Percentiles rank a stretch among this genome's conserved stretches.
phyloP scores from a whole-genome alignment of 2,888 invertebrate genomes.

The Tetranychus truncatus region DNA sequence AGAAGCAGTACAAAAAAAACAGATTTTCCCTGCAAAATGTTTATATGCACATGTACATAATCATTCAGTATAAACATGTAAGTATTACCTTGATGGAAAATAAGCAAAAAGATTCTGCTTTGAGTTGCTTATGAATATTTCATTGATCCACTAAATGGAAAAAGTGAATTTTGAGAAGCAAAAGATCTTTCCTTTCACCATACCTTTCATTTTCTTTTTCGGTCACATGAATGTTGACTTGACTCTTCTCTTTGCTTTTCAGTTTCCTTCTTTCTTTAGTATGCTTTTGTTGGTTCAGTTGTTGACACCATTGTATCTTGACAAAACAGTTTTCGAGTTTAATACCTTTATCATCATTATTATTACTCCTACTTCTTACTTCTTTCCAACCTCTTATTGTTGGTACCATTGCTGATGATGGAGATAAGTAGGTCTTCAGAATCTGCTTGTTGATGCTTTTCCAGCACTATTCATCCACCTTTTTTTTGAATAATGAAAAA shows the following conservation, averaged over 20 bases:
- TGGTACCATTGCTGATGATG: not conserved
- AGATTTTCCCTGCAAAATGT: not conserved
- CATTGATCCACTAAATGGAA: not conserved
- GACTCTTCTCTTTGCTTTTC: not conserved
- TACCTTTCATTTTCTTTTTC: not conserved
- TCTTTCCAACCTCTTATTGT: not conserved
- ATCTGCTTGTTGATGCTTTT: not conserved
- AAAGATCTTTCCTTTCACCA: not conserved
- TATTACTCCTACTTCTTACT: not conserved
- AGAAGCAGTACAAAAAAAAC: too few species aligned
- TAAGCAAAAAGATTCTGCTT: not conserved
- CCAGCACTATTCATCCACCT: not conserved
- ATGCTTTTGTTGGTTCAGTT: not conserved
- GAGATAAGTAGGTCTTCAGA: not conserved
- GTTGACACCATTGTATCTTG: not conserved
- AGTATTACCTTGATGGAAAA: not conserved
- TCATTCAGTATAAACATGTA: not conserved
- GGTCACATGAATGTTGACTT: not conserved
- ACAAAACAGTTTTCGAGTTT: not conserved
- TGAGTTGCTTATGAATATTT: not conserved
- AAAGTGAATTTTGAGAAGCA: not conserved
- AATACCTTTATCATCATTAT: not conserved
- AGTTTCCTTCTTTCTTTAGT: not conserved
- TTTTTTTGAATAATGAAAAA: not conserved
- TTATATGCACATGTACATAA: not conserved